phyloP scores from a whole-genome alignment of 2,113 vertebrate species.

The Melanerpes aurifrons region DNA sequence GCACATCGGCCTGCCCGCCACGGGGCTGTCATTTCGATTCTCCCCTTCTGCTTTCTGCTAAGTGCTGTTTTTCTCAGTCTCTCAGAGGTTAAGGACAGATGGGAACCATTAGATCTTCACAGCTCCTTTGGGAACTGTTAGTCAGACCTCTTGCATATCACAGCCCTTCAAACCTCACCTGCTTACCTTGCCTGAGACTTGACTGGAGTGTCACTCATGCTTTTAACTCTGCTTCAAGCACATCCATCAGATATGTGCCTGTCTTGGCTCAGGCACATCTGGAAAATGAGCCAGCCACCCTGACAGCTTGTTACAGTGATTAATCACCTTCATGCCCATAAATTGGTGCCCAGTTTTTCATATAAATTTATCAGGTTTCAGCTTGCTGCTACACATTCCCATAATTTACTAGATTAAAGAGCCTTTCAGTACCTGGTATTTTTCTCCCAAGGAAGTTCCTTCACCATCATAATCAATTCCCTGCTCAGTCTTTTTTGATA shows the following conservation, averaged over 20 bases:
- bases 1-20: background rate
- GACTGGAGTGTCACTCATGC: background rate
- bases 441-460: conserved; percentile 48
- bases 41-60: background rate
- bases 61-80: conserved; percentile 31
- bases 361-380: conserved; percentile 38
- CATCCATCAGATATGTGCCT: background rate
- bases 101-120: conserved; percentile 41
- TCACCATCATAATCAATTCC: conserved; percentile 33
- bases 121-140: conserved; percentile 42
- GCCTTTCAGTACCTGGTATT: conserved; percentile 47
- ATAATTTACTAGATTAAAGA: conserved; percentile 56
- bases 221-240: background rate
- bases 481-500: conserved; percentile 37
- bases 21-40: background rate
- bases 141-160: conserved; percentile 21
- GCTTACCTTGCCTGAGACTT: background rate
- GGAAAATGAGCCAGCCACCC: background rate
- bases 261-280: conserved; percentile 9
- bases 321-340: conserved; percentile 45
- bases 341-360: conserved; percentile 30
- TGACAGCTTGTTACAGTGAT: conserved; percentile 42
- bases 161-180: conserved; percentile 27
- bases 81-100: conserved; percentile 42
- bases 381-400: conserved; percentile 34